Evolutionary conservation across 2,113 vertebrate genomes (phyloP), one percentile per base, ranked within the genome.

Genomic region (Carettochelys insculpta): DNA sequence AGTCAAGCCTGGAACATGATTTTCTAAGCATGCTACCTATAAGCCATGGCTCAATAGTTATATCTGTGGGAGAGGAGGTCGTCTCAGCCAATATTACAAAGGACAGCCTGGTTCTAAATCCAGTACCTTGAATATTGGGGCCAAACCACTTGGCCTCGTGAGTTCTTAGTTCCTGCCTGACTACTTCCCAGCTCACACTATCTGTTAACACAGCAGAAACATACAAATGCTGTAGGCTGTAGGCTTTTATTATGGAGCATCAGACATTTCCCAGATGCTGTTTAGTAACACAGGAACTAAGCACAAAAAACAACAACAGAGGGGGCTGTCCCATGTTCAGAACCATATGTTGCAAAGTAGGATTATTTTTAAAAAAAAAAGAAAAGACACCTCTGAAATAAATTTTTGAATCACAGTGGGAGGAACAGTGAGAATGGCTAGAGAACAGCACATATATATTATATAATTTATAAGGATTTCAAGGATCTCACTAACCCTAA

Each of bases 301-400:
- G n/a, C 71, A 43, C 6, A 27, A 11, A 43, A 89, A 94, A 76
- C 58, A 92, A 86, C 88, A 93, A 9, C 94, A 94, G 95, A 86
- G 90, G 88, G 58, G 92, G 75, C 10, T 87, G 82, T 80, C 58
- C 82, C 78, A 43, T 1, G 11, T 52, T 65, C 34, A n/a, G 34
- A 65, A n/a, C 61, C 61, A 73, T 84, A 75, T 24, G 82, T 41
- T 68, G 24, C 84, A 34, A 47, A 90, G 87, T 82, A 2, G 5
- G 45, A 50, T n/a, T n/a, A n/a, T 31, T 34, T 14, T 53, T 53
- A 52, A 52, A 52, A 31, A n/a, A 13, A 11, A 54, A 58, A 61
- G 17, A 65, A 38, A 65, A 6, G 34, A 45, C 0, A 1, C 8
- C 53, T 53, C 53, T 68, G 56, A 76, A 92, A 20, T 53, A 17